phyloP scores from a whole-genome alignment of 2,113 vertebrate species.

The Ctenodactylus gundi region DNA sequence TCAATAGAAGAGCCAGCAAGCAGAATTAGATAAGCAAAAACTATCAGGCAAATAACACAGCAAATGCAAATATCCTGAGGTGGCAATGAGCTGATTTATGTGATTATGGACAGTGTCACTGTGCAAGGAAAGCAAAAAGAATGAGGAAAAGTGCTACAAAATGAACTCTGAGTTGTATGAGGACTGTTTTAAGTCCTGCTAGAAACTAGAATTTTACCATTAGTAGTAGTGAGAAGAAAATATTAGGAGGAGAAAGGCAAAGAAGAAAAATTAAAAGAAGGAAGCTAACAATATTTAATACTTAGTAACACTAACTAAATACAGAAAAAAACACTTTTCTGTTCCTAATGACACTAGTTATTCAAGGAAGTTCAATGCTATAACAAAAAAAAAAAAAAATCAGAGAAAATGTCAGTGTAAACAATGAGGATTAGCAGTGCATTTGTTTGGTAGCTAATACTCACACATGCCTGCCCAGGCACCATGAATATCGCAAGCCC shows the following conservation, averaged over 20 bases:
- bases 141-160: neutral
- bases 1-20: neutral
- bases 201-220: neutral
- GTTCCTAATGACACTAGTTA: neutral
- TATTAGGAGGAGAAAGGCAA: neutral
- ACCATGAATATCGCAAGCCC: conserved; percentile 68
- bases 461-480: conserved; percentile 49
- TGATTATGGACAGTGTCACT: neutral
- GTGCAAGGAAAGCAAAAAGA: neutral
- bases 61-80: neutral
- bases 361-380: neutral
- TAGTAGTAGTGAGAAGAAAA: neutral
- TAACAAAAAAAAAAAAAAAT: neutral
- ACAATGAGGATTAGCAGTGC: neutral
- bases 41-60: neutral
- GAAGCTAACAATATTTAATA: neutral
- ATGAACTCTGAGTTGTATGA: neutral
- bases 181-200: neutral
- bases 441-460: conserved; percentile 14
- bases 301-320: too few relatives aligned
- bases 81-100: neutral
- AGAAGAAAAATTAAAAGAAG: neutral
- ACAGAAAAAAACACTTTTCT: neutral
- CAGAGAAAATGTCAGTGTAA: neutral
- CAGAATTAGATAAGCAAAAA: neutral